phyloP scores from a whole-genome alignment of 2,113 vertebrate species.

The Otolemur garnettii region DNA sequence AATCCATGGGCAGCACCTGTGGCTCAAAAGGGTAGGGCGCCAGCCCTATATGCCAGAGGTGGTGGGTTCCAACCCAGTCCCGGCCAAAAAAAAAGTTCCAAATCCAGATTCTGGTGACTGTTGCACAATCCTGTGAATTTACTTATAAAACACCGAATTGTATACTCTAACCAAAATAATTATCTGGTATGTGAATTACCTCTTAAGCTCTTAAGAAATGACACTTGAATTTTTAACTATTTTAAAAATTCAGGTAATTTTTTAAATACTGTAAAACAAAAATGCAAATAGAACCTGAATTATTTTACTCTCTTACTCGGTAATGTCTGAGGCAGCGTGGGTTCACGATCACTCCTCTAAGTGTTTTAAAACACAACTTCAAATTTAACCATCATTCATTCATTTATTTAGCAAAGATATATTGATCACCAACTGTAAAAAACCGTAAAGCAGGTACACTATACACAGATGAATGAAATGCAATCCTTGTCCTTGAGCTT shows the following conservation, averaged over 20 bases:
- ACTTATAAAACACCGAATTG: background rate
- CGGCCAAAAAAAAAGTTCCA: background rate
- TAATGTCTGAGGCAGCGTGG: background rate
- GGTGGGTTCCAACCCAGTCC: too few relatives aligned
- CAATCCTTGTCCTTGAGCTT: background rate
- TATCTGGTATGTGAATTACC: background rate
- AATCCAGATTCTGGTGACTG: background rate
- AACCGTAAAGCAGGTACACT: background rate
- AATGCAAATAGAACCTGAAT: background rate
- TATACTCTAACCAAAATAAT: background rate
- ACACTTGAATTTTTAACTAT: background rate
- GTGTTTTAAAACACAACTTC: conserved; percentile 3
- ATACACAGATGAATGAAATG: background rate
- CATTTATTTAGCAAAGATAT: background rate
- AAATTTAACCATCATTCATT: background rate
- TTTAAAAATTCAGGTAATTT: background rate
- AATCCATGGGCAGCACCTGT: background rate
- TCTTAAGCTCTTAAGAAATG: background rate
- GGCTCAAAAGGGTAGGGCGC: too few relatives aligned
- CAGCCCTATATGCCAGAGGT: too few relatives aligned
- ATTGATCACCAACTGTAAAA: background rate
- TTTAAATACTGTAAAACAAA: background rate
- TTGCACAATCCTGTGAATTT: background rate
- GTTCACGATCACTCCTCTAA: background rate
- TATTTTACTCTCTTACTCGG: background rate